Percentiles rank a stretch among this genome's conserved stretches.
These are phyloP conservation scores for Catocala nupta DNA, from an alignment of 2,888 invertebrate genomes.

Conservation along the genomic window DNA sequence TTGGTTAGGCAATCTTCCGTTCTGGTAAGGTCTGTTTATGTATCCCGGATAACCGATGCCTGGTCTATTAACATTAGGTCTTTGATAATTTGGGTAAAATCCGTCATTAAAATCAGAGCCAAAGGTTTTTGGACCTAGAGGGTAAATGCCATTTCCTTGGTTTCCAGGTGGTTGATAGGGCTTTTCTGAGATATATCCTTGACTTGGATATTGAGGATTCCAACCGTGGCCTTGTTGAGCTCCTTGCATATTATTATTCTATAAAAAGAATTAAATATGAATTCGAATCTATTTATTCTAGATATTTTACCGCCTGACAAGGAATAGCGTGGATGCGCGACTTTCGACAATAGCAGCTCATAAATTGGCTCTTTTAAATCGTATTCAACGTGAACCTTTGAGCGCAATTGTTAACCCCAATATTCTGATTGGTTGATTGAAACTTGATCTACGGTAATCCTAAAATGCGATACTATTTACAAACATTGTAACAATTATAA, in stretches of 20 bases:
- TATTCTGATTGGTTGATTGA: too few relatives aligned
- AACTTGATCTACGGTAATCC: too few relatives aligned
- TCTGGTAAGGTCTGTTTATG: slow-evolving; percentile 17
- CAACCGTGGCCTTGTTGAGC: slow-evolving; percentile 12
- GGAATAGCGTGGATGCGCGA: too few relatives aligned
- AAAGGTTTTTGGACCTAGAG: slow-evolving; percentile 17
- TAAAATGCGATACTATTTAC: too few relatives aligned
- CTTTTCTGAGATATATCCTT: slow-evolving; percentile 20
- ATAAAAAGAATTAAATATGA: slow-evolving; percentile 6
- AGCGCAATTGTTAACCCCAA: too few relatives aligned
- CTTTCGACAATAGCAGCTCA: too few relatives aligned
- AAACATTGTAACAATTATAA: too few relatives aligned
- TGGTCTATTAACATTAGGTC: slow-evolving; percentile 5
- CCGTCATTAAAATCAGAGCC: not conserved
- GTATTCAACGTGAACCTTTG: too few relatives aligned
- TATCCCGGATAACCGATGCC: not conserved
- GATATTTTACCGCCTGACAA: too few relatives aligned
- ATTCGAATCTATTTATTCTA: not conserved
- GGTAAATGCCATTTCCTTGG: slow-evolving; percentile 19
- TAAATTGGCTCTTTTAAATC: too few relatives aligned
- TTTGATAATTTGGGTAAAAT: slow-evolving; percentile 28
- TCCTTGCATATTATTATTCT: slow-evolving; percentile 28
- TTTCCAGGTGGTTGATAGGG: slow-evolving; percentile 15
- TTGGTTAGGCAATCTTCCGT: slow-evolving; percentile 23
- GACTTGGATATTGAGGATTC: slow-evolving; percentile 24